A percentile compares a stretch with the other conserved stretches of the same genome.
Conservation (phyloP, 2,113 vertebrate genomes). For the Sorex fumeus region DNA sequence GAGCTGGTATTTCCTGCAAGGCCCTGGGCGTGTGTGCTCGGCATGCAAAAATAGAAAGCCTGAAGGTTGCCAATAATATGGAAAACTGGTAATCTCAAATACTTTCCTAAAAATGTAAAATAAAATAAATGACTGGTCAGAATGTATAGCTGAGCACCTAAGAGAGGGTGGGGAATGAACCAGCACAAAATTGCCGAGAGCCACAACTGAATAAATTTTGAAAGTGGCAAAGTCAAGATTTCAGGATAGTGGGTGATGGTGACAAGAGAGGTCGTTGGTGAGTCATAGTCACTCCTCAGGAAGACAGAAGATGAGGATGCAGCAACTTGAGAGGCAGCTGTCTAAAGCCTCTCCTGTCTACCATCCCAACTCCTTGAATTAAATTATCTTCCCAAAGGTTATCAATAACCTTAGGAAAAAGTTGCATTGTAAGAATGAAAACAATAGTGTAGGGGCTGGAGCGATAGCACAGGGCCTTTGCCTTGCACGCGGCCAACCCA, state of each 20-base stretch:
- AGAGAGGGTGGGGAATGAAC: slow-evolving; percentile 19
- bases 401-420: not conserved
- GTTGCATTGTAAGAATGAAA: not conserved
- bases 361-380: not conserved
- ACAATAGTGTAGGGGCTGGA: not conserved
- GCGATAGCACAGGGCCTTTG: no score
- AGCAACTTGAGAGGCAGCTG: not conserved
- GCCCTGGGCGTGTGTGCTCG: not conserved
- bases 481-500: no score
- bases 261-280: not conserved
- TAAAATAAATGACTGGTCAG: slow-evolving; percentile 27
- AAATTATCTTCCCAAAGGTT: not conserved
- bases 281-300: not conserved
- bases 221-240: not conserved
- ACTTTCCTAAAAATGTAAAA: slow-evolving; percentile 4
- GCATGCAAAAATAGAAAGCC: not conserved
- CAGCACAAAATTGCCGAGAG: not conserved
- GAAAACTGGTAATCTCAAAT: not conserved
- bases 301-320: slow-evolving; percentile 8
- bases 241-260: not conserved
- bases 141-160: not conserved
- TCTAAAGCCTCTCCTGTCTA: not conserved
- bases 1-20: not conserved
- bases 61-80: not conserved
- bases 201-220: not conserved